These are phyloP conservation scores for Cathartes aura DNA, from an alignment of 2,113 vertebrate species.

Conservation along the genomic window DNA sequence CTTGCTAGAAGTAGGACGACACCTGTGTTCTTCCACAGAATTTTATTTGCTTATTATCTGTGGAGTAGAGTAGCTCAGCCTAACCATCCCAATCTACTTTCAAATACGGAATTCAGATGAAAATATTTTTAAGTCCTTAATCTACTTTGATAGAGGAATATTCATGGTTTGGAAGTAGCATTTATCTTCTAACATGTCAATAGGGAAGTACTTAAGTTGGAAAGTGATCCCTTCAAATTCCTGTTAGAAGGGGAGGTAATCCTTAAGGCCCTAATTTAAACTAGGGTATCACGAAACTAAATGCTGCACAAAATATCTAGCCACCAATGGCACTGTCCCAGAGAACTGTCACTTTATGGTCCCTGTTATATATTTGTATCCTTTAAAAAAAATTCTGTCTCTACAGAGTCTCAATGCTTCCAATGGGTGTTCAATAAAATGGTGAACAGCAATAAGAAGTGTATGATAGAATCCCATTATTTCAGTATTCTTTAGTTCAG, in stretches of 20 bases:
- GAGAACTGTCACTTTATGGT: background rate
- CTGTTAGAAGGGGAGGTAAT: background rate
- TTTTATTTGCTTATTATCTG: background rate
- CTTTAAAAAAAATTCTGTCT: background rate
- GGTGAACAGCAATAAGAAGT: background rate
- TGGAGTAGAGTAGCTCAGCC: background rate
- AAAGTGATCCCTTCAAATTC: background rate
- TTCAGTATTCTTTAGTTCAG: background rate
- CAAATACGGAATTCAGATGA: background rate
- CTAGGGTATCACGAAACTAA: background rate
- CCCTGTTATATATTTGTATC: background rate
- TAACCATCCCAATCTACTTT: background rate
- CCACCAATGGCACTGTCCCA: background rate
- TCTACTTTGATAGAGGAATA: background rate
- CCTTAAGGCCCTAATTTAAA: background rate
- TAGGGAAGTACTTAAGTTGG: accelerated
- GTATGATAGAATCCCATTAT: background rate
- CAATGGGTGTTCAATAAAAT: background rate
- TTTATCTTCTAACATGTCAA: background rate
- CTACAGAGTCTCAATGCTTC: background rate
- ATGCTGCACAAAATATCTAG: background rate
- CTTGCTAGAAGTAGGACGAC: background rate
- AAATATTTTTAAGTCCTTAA: background rate
- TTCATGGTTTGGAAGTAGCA: background rate
- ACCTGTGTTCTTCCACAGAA: background rate